Evolutionary conservation across 2,797 vertebrate genomes (phyloP).

Genomic region (Pteropus rufus): DNA sequence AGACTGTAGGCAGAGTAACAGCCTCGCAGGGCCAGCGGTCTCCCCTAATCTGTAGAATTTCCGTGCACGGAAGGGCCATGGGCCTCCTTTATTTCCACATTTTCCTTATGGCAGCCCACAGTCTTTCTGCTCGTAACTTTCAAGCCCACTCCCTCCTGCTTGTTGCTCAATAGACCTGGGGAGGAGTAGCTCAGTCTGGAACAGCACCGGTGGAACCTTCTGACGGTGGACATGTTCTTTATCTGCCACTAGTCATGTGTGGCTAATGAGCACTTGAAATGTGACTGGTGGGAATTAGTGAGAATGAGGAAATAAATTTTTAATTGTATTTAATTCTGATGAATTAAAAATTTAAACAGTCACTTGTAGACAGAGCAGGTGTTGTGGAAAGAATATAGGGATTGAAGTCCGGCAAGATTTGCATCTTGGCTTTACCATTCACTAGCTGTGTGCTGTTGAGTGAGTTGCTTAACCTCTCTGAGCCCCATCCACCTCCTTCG

Average conservation of each 20-base stretch:
- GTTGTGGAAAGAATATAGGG: not conserved
- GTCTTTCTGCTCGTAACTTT: not conserved
- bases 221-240: not conserved
- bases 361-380: not conserved
- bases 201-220: not conserved
- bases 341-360: not conserved
- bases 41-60: not conserved
- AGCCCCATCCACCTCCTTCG: not conserved
- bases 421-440: not conserved
- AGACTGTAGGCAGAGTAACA: accelerated
- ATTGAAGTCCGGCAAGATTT: not conserved
- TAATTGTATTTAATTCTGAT: not conserved
- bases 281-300: not conserved
- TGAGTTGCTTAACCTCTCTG: not conserved
- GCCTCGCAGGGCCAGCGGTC: not conserved
- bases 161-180: not conserved
- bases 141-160: no score
- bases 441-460: not conserved
- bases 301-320: not conserved
- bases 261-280: not conserved
- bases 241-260: not conserved
- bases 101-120: not conserved
- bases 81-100: not conserved
- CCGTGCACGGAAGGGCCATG: not conserved
- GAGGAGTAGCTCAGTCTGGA: not conserved